phyloP scores from a whole-genome alignment of 2,888 invertebrate species.

The Muscina levida region DNA sequence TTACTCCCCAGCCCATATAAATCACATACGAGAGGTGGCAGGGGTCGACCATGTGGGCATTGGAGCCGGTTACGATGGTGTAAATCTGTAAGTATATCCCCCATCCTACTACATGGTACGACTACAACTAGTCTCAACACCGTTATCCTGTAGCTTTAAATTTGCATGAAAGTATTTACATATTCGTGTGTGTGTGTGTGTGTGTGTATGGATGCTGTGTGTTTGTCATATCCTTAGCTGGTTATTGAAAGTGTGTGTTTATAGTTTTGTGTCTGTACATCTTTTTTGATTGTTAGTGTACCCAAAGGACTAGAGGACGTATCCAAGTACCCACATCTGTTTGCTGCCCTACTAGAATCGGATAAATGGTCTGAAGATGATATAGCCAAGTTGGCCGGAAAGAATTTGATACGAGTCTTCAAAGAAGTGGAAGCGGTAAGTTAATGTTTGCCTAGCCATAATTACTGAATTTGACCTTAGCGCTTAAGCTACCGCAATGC shows the following conservation, averaged over 20 bases:
- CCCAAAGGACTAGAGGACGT: slow-evolving; percentile 92
- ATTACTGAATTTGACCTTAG: no score
- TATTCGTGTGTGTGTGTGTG: slow-evolving; percentile 6
- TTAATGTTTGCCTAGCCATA: slow-evolving; percentile 39
- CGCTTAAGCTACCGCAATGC: neutral
- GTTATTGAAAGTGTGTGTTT: neutral
- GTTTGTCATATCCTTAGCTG: slow-evolving; percentile 25
- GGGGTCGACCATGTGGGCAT: slow-evolving; percentile 93
- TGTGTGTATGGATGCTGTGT: neutral
- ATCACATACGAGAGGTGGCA: slow-evolving; percentile 91
- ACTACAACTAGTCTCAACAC: neutral
- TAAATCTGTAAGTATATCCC: slow-evolving; percentile 89
- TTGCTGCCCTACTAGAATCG: slow-evolving; percentile 89
- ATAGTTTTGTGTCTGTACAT: neutral
- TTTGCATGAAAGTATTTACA: slow-evolving; percentile 75
- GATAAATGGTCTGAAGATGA: slow-evolving; percentile 91
- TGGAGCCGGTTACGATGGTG: slow-evolving; percentile 93
- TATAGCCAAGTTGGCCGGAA: slow-evolving; percentile 90
- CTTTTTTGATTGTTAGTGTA: slow-evolving; percentile 71
- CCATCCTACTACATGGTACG: no score
- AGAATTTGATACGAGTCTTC: slow-evolving; percentile 91
- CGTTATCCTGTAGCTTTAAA: slow-evolving; percentile 66
- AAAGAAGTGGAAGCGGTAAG: slow-evolving; percentile 88
- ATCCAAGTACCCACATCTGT: slow-evolving; percentile 90
- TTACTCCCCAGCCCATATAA: slow-evolving; percentile 87